Evolutionary conservation across 37 sponge, comb jelly and placozoan genomes (phyloP), one percentile per base, ranked within the genome.

Genomic region (Geodia barretti): DNA sequence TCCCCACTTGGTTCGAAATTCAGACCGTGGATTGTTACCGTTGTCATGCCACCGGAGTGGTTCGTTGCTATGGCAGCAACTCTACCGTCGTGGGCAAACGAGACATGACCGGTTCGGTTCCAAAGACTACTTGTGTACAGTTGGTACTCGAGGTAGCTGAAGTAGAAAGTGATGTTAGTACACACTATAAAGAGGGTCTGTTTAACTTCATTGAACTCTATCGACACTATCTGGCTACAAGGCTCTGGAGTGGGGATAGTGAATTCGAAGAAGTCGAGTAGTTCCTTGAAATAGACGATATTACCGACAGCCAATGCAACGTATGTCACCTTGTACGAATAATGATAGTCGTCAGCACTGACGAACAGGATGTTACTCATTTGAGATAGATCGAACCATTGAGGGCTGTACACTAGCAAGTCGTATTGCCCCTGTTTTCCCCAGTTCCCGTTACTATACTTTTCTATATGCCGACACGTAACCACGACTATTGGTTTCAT

Each of bases 111-210:
- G 11, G 54, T 47, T 47, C 54, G 54, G 14, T 38, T n/a, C 72
- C 72, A 72, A 41, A 37, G 40, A 28, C 34, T 68, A 28, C 34
- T 68, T 37, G 37, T 1, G 26, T 72, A 72, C 21, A 38, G 24
- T 1, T 72, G 25, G 24, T 72, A 41, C 14, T 38, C 72, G 31
- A 4, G 3, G 42, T 24, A 38, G 1, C 25, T 36, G 39, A 38
- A 72, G 41, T 41, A 72, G 40, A 72, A 24, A 26, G 72, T 72
- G 23, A 23, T 25, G 1, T 72, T 36, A 23, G 21, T 1, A 39
- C 72, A 72, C 20, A 35, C 42, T 23, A 72, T 23, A n/a, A 72
- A 40, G 41, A 72, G 24, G 3, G 42, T 72, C 72, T 72, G 72
- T 39, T 36, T 72, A 3, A 35, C 20, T 1, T 72, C 42, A 23